These are phyloP conservation scores for Sussaba pulchella DNA, from an alignment of 2,888 invertebrate species.

Conservation along the genomic window DNA sequence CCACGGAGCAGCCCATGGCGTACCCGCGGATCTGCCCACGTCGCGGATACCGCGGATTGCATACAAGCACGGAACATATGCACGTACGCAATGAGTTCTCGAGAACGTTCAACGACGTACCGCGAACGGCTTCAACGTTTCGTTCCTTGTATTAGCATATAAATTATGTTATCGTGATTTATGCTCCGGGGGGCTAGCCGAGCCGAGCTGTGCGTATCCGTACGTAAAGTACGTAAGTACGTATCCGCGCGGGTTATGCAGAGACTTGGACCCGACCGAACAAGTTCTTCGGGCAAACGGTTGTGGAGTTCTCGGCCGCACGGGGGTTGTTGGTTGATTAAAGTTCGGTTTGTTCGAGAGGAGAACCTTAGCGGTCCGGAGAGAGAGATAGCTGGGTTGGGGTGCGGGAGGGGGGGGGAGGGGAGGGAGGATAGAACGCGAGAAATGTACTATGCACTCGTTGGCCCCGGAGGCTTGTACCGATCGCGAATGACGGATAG, in stretches of 20 bases:
- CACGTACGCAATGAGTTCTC: conserved; percentile 65
- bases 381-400: conserved; percentile 33
- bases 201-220: conserved; percentile 60
- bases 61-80: no score
- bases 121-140: no score
- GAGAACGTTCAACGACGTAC: no score
- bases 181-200: conserved; percentile 73
- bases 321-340: conserved; percentile 75
- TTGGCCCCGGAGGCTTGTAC: conserved; percentile 54
- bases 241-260: conserved; percentile 51
- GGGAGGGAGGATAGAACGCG: conserved; percentile 48
- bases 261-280: conserved; percentile 59
- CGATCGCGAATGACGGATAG: conserved; percentile 65
- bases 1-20: conserved; percentile 12
- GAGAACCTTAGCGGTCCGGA: conserved; percentile 38
- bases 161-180: conserved; percentile 83
- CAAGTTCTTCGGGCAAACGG: conserved; percentile 59
- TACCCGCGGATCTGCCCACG: conserved; percentile 50
- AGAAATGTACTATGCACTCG: conserved; percentile 52
- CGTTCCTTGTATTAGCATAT: conserved; percentile 81
- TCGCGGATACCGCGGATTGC: conserved; percentile 47
- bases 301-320: conserved; percentile 34
- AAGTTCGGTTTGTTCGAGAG: conserved; percentile 70
- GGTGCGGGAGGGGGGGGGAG: no score
- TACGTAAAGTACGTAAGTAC: conserved; percentile 34